These are phyloP conservation scores for Drosophila imparisetae DNA, from an alignment of 2,888 invertebrate genomes.

Conservation along the genomic window DNA sequence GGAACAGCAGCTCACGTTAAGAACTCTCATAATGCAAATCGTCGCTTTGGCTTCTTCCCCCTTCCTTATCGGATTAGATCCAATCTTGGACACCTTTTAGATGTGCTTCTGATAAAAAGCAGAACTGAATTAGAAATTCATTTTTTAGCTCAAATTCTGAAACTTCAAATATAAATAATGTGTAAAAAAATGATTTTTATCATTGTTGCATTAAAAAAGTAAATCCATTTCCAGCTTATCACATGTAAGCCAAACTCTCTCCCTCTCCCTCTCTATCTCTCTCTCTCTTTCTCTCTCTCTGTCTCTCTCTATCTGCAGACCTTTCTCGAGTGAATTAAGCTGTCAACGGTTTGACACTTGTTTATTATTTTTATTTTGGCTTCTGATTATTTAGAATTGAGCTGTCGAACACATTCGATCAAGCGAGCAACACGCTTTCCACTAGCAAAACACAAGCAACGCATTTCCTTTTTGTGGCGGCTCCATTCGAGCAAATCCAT, in stretches of 20 bases:
- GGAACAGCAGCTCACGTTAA: not conserved
- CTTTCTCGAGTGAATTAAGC: conserved; percentile 31
- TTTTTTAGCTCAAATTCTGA: not conserved
- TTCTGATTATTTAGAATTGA: conserved; percentile 37
- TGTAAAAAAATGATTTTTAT: not conserved
- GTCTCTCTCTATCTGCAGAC: not conserved
- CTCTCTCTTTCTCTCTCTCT: not conserved
- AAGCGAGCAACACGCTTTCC: conserved; percentile 18
- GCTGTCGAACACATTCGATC: conserved; percentile 35
- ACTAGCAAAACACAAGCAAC: conserved; percentile 8
- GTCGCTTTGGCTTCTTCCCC: no score
- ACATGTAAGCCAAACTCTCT: not conserved
- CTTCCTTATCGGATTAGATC: not conserved
- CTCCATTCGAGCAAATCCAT: conserved; percentile 21
- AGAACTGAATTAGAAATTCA: not conserved
- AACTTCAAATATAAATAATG: not conserved
- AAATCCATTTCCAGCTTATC: not conserved
- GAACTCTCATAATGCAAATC: not conserved
- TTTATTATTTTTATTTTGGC: conserved; percentile 27
- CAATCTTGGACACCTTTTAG: not conserved
- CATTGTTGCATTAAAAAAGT: not conserved
- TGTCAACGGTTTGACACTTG: conserved; percentile 47
- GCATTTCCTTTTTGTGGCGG: conserved; percentile 29
- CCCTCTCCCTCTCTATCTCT: not conserved
- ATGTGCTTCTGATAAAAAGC: not conserved